Percentiles rank a stretch among this genome's conserved stretches.
These are phyloP conservation scores for Digitonthophagus gazella DNA, from an alignment of 2,888 invertebrate genomes.

Conservation along the genomic window DNA sequence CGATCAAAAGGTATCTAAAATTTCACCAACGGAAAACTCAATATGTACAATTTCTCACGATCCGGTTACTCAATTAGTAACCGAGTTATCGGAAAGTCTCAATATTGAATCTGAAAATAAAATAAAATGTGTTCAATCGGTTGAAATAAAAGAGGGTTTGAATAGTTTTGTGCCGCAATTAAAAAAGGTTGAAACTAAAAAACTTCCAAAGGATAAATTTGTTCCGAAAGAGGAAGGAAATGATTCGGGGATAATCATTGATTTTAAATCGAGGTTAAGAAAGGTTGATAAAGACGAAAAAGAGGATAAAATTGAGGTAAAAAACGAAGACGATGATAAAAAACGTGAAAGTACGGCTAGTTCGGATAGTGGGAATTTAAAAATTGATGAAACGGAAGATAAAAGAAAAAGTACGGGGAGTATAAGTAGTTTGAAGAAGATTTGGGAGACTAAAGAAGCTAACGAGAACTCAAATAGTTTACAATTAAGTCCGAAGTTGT, in stretches of 20 bases:
- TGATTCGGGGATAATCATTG: conserved; percentile 65
- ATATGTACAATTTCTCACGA: conserved; percentile 59
- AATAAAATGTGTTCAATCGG: conserved; percentile 44
- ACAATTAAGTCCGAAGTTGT: conserved; percentile 66
- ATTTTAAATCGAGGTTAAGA: conserved; percentile 79
- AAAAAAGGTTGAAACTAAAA: conserved; percentile 66
- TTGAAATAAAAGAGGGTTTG: conserved; percentile 30
- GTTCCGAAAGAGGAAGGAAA: conserved; percentile 57
- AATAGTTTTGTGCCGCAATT: conserved; percentile 64
- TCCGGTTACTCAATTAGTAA: conserved; percentile 77
- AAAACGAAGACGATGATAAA: conserved; percentile 38
- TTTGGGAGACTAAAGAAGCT: conserved; percentile 84
- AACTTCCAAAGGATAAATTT: conserved; percentile 47
- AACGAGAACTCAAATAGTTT: conserved; percentile 49
- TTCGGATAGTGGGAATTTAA: conserved; percentile 48
- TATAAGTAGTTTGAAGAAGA: conserved; percentile 86
- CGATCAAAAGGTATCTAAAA: conserved; percentile 61
- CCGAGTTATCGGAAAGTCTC: conserved; percentile 81
- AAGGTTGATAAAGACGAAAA: conserved; percentile 67
- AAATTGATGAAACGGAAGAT: conserved; percentile 69
- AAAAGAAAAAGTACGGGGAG: conserved; percentile 89
- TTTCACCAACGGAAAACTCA: conserved; percentile 52
- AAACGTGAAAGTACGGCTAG: conserved; percentile 53
- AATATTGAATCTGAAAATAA: conserved; percentile 61
- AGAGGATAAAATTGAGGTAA: conserved; percentile 45